These are phyloP conservation scores for Nibea coibor DNA, from an alignment of 2,113 vertebrate genomes.

Conservation along the genomic window DNA sequence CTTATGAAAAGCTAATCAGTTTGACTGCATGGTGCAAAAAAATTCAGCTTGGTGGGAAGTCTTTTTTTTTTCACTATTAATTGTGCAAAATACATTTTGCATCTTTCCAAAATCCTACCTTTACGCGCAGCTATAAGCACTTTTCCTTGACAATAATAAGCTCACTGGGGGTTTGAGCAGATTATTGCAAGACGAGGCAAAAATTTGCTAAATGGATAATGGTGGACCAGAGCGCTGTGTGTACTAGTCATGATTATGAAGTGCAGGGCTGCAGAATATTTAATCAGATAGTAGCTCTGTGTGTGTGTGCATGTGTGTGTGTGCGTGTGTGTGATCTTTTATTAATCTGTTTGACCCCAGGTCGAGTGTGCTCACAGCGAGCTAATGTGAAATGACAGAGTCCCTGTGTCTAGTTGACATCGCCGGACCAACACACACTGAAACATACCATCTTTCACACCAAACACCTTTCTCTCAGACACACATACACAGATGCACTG, in stretches of 20 bases:
- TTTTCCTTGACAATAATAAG: slow-evolving; percentile 80
- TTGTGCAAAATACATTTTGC: slow-evolving; percentile 51
- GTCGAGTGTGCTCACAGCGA: slow-evolving; percentile 86
- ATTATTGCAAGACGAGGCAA: slow-evolving; percentile 81
- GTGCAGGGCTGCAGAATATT: slow-evolving; percentile 83
- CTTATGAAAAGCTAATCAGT: slow-evolving; percentile 7
- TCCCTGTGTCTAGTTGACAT: slow-evolving; percentile 90
- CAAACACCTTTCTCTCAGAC: slow-evolving; percentile 20
- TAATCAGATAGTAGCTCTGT: slow-evolving; percentile 87
- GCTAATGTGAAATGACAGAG: slow-evolving; percentile 91
- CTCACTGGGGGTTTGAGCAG: slow-evolving; percentile 73
- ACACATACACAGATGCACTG: slow-evolving; percentile 25
- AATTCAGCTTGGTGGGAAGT: slow-evolving; percentile 24
- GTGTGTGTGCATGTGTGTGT: slow-evolving; percentile 47
- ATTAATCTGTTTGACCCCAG: slow-evolving; percentile 98
- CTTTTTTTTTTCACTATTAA: slow-evolving; percentile 39
- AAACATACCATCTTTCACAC: slow-evolving; percentile 80
- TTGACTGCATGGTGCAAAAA: slow-evolving; percentile 8
- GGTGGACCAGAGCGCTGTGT: slow-evolving; percentile 57
- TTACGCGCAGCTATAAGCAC: slow-evolving; percentile 73
- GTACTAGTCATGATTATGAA: slow-evolving; percentile 77
- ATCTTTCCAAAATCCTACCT: slow-evolving; percentile 60
- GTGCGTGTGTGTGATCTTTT: slow-evolving; percentile 90
- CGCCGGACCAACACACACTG: slow-evolving; percentile 74
- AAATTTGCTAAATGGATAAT: slow-evolving; percentile 82